phyloP scores from a whole-genome alignment of 2,113 vertebrate species.

The Prinia subflava region DNA sequence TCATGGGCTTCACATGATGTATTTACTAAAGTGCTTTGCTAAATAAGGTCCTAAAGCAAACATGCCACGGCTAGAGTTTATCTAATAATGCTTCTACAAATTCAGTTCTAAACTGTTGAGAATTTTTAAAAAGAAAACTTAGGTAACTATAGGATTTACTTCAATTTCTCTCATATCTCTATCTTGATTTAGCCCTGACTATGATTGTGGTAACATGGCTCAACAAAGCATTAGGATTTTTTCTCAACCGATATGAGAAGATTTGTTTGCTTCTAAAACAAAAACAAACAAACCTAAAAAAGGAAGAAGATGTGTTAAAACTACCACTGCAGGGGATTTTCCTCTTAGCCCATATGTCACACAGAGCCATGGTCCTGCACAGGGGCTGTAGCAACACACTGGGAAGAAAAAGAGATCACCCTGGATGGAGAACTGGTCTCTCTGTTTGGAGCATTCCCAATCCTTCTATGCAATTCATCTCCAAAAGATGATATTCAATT shows the following conservation, averaged over 20 bases:
- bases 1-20: not conserved
- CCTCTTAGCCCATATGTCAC: too few species aligned
- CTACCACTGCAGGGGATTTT: not conserved
- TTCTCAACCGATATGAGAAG: not conserved
- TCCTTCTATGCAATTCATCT: not conserved
- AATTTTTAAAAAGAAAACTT: not conserved
- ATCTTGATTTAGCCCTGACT: not conserved
- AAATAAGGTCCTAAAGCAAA: conserved; percentile 47
- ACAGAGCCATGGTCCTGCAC: not conserved
- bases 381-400: not conserved
- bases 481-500: not conserved
- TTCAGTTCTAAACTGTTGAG: not conserved
- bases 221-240: not conserved
- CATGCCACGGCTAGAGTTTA: not conserved
- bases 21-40: conserved; percentile 19
- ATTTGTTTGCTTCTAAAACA: not conserved
- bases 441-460: not conserved
- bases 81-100: not conserved
- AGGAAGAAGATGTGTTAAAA: not conserved
- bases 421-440: not conserved
- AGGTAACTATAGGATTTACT: not conserved
- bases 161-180: not conserved
- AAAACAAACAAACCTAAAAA: not conserved
- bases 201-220: not conserved
- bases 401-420: not conserved